phyloP scores from a whole-genome alignment of 2,113 vertebrate genomes.

The Myanophis thanlyinensis region DNA sequence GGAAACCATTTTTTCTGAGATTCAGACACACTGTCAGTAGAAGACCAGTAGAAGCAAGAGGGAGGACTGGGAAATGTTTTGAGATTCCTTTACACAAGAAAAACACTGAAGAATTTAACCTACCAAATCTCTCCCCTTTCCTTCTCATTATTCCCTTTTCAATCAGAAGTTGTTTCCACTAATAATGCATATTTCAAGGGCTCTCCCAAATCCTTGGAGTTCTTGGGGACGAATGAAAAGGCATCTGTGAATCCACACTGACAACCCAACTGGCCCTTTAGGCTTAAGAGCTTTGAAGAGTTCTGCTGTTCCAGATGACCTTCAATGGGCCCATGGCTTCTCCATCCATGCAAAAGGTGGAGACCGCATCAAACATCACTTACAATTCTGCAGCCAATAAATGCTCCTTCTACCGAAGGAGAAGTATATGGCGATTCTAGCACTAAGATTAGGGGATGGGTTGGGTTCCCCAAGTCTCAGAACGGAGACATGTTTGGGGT shows the following conservation, averaged over 20 bases:
- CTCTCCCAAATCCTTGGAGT: neutral
- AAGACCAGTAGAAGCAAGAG: neutral
- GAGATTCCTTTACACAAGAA: neutral
- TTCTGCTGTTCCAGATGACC: neutral
- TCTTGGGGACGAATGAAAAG: neutral
- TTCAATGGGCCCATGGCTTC: neutral
- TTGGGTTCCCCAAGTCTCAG: neutral
- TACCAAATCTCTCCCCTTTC: neutral
- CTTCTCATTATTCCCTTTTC: neutral
- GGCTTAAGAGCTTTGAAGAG: neutral
- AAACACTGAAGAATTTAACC: neutral
- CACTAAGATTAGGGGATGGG: neutral
- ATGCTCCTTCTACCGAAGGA: neutral
- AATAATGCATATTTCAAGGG: neutral
- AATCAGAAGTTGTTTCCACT: neutral
- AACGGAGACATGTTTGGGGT: neutral
- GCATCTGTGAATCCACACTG: neutral
- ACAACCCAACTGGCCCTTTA: neutral
- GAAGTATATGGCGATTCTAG: neutral
- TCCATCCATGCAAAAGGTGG: neutral
- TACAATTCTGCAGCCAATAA: neutral
- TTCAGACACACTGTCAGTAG: neutral
- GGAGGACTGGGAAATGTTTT: neutral
- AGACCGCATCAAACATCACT: neutral
- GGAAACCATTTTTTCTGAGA: neutral